Base-by-base conservation (phyloP, 2,113 vertebrate genomes). In the Xenus cinereus region DNA sequence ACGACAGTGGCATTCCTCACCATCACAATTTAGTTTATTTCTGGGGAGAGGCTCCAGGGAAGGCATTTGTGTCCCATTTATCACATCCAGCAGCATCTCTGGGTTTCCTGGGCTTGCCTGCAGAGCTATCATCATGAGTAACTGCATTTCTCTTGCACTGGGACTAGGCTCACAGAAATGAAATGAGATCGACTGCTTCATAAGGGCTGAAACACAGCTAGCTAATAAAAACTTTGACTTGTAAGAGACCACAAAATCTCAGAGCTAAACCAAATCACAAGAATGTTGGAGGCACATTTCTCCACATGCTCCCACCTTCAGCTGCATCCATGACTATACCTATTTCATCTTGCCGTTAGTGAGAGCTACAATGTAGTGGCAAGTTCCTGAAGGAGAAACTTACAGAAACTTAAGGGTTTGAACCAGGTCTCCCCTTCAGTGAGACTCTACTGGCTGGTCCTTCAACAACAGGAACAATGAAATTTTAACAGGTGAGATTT, bases 331-430 rank as follows among this genome's bases (percentile, higher is more conserved):
- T 9, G 35, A 43, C 39, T 87, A 41, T 20, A 22, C 37, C 60
- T 5, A 0, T 4, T 67, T 53, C 46, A 23, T 35, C 56, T 75
- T n/a, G 32, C 50, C n/a, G 6, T 35, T 37, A n/a, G 10, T 24
- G 45, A 87, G 28, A 86, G 45, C 41, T 73, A 3, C 37, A 50
- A 39, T 0, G 2, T 7, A 72, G 20, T 0, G 1, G n/a, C 37
- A 63, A n/a, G 4, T n/a, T 74, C 80, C 64, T 81, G 16, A 84
- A 71, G 28, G 54, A 24, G 14, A 6, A 64, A 37, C n/a, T 78
- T 54, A 26, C 33, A 50, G 43, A 71, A 84, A 35, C 28, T 20
- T 78, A 8, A 18, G 4, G 18, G 4, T 39, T 53, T 66, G 72
- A 89, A 39, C 9, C 13, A 59, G 9, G 8, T 43, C 8, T 24